phyloP scores from a whole-genome alignment of 2,797 vertebrate genomes.

The Pantherophis vulpinus region DNA sequence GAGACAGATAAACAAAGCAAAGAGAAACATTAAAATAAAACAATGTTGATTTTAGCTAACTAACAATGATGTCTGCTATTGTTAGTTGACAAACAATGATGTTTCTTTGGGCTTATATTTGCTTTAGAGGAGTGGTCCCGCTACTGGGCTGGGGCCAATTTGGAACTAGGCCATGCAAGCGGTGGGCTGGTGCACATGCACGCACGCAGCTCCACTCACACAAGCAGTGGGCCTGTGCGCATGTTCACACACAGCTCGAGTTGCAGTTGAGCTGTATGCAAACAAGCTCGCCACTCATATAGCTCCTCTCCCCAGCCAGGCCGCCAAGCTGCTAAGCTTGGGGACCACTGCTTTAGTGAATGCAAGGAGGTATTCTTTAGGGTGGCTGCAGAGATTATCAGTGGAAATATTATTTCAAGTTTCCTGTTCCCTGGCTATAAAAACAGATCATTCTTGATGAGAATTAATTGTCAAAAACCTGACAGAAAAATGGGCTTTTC shows the following conservation, averaged over 20 bases:
- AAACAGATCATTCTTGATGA: background rate
- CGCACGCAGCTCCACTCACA: no score
- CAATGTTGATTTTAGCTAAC: background rate
- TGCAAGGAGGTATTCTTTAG: background rate
- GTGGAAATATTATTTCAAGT: background rate
- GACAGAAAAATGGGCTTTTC: background rate
- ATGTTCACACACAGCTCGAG: no score
- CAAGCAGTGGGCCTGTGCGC: no score
- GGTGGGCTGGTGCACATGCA: background rate
- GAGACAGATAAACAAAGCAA: background rate
- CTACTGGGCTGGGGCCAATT: background rate
- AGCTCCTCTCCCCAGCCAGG: background rate
- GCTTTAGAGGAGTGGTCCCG: background rate
- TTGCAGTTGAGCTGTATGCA: background rate
- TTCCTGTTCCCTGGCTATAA: background rate
- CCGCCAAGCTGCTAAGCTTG: background rate
- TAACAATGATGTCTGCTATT: background rate
- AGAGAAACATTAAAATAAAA: background rate
- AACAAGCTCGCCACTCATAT: no score
- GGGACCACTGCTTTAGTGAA: background rate
- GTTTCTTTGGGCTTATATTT: background rate
- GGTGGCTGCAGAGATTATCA: background rate
- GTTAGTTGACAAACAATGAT: background rate
- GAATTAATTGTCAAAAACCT: background rate
- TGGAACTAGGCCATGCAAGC: background rate